These are phyloP conservation scores for Agrenia bidenticulata DNA, from an alignment of 2,888 invertebrate genomes.

Conservation along the genomic window DNA sequence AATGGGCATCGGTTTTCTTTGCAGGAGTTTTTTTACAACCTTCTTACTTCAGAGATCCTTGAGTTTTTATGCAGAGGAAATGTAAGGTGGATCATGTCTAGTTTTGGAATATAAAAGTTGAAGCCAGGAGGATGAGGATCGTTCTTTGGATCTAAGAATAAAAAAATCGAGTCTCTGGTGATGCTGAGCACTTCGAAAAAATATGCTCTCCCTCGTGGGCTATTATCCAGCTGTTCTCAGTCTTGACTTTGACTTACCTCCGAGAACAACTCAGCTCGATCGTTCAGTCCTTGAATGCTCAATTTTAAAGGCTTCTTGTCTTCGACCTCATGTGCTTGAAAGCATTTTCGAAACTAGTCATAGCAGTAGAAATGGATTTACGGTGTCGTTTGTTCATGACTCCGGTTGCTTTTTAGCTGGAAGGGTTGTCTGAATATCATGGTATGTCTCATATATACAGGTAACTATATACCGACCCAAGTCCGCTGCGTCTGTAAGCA, in stretches of 20 bases:
- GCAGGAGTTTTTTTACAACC: background rate
- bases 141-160: background rate
- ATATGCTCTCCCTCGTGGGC: slow-evolving; percentile 20
- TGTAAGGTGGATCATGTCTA: background rate
- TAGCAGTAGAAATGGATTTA: too few species aligned
- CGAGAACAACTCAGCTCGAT: background rate
- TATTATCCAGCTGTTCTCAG: slow-evolving; percentile 21
- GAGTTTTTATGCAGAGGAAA: slow-evolving; percentile 14
- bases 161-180: background rate
- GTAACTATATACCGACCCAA: too few species aligned
- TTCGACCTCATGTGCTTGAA: too few species aligned
- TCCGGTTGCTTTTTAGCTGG: too few species aligned
- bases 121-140: background rate
- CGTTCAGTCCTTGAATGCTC: background rate
- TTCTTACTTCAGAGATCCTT: background rate
- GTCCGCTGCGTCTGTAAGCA: too few species aligned
- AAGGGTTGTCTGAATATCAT: too few species aligned
- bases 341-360: too few species aligned
- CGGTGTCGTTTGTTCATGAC: too few species aligned
- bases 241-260: slow-evolving; percentile 16
- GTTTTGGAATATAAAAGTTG: background rate
- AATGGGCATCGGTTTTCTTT: too few species aligned
- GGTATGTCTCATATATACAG: too few species aligned
- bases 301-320: too few species aligned
- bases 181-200: slow-evolving; percentile 2